phyloP scores from a whole-genome alignment of 2,797 vertebrate species.

The Argyrosomus regius region DNA sequence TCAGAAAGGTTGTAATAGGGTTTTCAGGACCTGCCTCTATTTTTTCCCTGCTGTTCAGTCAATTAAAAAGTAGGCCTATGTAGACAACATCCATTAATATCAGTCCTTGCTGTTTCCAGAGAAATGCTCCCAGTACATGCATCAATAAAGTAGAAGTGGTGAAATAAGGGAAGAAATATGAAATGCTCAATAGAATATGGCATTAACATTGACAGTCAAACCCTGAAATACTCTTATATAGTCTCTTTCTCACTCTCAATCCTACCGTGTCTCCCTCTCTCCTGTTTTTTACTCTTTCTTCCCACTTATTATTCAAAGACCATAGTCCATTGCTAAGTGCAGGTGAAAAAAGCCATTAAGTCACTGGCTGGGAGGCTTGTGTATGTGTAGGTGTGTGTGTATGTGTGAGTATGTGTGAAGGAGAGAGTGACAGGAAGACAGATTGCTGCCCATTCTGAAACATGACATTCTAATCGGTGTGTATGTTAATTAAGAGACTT shows the following conservation, averaged over 20 bases:
- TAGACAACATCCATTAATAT: slow-evolving; percentile 46
- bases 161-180: slow-evolving; percentile 57
- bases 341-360: slow-evolving; percentile 81
- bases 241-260: slow-evolving; percentile 52
- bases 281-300: slow-evolving; percentile 64
- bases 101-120: slow-evolving; percentile 39
- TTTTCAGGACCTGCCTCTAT: slow-evolving; percentile 32
- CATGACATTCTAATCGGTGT: slow-evolving; percentile 88
- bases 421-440: slow-evolving; percentile 87
- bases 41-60: slow-evolving; percentile 31
- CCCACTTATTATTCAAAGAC: slow-evolving; percentile 78
- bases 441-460: slow-evolving; percentile 88
- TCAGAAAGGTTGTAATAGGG: slow-evolving; percentile 45
- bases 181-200: slow-evolving; percentile 56
- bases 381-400: slow-evolving; percentile 36
- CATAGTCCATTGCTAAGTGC: slow-evolving; percentile 78
- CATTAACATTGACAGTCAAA: slow-evolving; percentile 72
- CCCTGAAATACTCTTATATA: slow-evolving; percentile 53
- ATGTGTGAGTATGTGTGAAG: slow-evolving; percentile 25
- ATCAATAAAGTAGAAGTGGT: slow-evolving; percentile 59
- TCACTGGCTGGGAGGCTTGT: slow-evolving; percentile 58
- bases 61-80: slow-evolving; percentile 37
- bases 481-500: slow-evolving; percentile 89
- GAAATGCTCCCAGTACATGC: slow-evolving; percentile 40
- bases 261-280: slow-evolving; percentile 25